phyloP scores from a whole-genome alignment of 1,140 invertebrate genomes.

The Whitmania pigra region DNA sequence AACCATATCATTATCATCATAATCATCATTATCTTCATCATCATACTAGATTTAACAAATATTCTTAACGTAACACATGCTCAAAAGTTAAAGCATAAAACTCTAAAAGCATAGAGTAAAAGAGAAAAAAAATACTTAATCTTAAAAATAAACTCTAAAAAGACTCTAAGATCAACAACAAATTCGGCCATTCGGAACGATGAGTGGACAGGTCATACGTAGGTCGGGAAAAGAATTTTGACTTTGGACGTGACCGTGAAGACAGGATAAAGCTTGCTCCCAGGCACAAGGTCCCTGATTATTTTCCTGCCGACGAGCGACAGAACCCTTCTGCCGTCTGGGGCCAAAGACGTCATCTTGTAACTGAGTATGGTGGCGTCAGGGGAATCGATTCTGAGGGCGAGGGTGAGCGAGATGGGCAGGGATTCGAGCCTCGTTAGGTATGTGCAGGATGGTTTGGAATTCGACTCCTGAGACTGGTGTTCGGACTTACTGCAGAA shows the following conservation, averaged over 20 bases:
- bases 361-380: slow-evolving; percentile 31
- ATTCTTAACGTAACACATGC: no score
- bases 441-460: neutral
- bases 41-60: no score
- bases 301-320: slow-evolving; percentile 31
- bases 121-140: no score
- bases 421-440: slow-evolving; percentile 31
- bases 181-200: neutral
- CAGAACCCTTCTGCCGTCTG: slow-evolving; percentile 7
- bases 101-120: no score
- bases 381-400: slow-evolving; percentile 28
- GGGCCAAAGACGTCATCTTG: slow-evolving; percentile 27
- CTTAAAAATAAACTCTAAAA: no score
- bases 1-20: no score
- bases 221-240: slow-evolving; percentile 34
- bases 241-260: slow-evolving; percentile 38
- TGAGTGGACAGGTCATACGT: slow-evolving; percentile 24
- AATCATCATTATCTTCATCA: no score
- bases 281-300: slow-evolving; percentile 25
- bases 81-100: no score
- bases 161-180: no score
- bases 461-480: slow-evolving; percentile 19
- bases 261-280: slow-evolving; percentile 30
- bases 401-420: slow-evolving; percentile 32
- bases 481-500: slow-evolving; percentile 30